Percentiles rank a stretch among this genome's conserved stretches.
phyloP scores from a whole-genome alignment of 2,888 invertebrate genomes.

The Griposia aprilina region DNA sequence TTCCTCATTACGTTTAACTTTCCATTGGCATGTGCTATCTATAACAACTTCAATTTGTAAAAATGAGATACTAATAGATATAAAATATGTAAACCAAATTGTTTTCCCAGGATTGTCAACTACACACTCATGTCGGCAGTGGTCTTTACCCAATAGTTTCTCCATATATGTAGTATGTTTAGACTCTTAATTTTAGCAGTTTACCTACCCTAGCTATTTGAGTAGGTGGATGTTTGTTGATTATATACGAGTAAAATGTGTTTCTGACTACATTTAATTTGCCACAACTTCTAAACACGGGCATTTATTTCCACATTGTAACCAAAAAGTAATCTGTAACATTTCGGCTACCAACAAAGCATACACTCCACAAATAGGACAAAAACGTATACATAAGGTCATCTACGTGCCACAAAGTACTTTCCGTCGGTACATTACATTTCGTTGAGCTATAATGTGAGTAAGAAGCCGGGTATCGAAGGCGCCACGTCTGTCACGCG shows the following conservation, averaged over 20 bases:
- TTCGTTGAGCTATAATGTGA: constrained; percentile 51
- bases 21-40: background rate
- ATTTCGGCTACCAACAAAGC: constrained; percentile 41
- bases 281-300: background rate
- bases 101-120: background rate
- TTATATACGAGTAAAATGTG: background rate
- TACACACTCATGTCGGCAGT: background rate
- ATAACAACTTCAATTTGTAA: constrained; percentile 4
- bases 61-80: background rate
- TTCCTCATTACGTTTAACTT: background rate
- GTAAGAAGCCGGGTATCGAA: constrained; percentile 62
- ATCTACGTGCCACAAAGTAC: constrained; percentile 47
- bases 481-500: constrained; percentile 67
- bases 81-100: too few relatives aligned
- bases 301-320: background rate
- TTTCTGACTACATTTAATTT: background rate
- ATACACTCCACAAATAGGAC: constrained; percentile 8
- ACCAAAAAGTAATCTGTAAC: constrained; percentile 19
- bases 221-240: background rate
- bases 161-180: background rate
- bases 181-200: background rate
- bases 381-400: constrained; percentile 44
- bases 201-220: background rate
- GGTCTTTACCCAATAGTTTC: background rate
- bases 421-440: constrained; percentile 39